phyloP scores from a whole-genome alignment of 2,113 vertebrate species.

The Prunella fulvescens region DNA sequence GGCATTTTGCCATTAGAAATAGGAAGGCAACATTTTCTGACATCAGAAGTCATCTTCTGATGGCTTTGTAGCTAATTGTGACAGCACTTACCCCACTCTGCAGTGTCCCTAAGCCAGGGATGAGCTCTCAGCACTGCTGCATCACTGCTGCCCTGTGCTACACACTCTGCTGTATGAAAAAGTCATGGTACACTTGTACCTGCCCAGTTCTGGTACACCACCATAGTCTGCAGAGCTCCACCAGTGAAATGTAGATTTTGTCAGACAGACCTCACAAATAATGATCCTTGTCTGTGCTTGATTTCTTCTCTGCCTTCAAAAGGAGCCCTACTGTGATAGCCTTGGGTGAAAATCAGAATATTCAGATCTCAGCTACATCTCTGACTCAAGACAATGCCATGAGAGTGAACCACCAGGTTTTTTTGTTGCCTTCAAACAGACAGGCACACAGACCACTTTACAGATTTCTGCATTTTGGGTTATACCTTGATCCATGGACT shows the following conservation, averaged over 20 bases:
- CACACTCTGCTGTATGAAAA: neutral
- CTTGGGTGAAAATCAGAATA: neutral
- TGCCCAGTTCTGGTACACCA: neutral
- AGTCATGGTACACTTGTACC: too few relatives aligned
- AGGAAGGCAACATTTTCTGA: neutral
- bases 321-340: accelerated
- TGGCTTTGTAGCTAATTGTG: neutral
- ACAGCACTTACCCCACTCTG: neutral
- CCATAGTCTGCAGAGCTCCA: neutral
- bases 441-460: neutral
- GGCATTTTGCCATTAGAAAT: neutral
- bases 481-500: neutral
- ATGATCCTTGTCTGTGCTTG: neutral
- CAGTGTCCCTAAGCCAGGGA: neutral
- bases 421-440: neutral
- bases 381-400: neutral
- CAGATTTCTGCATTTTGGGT: neutral
- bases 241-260: neutral
- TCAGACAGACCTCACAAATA: neutral
- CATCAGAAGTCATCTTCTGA: neutral
- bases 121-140: neutral
- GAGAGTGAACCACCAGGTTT: neutral
- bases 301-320: neutral
- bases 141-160: neutral
- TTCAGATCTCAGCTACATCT: neutral